Conservation (phyloP, 2,888 invertebrate species). For the Drosophila multiciliata region DNA sequence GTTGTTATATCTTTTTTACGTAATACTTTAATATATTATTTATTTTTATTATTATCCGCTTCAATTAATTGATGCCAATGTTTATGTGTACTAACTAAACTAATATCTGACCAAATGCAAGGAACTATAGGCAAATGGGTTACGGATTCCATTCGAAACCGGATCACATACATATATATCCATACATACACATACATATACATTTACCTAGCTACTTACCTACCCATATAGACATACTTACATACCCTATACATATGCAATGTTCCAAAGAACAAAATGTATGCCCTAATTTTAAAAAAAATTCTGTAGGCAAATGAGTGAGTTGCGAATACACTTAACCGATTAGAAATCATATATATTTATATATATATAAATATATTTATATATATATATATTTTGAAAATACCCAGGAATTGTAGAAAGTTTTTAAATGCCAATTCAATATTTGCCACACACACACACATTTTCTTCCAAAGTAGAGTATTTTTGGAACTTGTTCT, state of each 20-base stretch:
- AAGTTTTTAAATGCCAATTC: conserved; percentile 22
- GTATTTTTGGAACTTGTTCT: conserved; percentile 22
- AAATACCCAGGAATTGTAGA: conserved; percentile 30
- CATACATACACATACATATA: conserved; percentile 16
- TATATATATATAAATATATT: background rate
- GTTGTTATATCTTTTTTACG: conserved; percentile 68
- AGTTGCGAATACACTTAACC: conserved; percentile 67
- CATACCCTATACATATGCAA: conserved; percentile 55
- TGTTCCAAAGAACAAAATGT: conserved; percentile 49
- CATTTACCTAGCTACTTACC: conserved; percentile 24
- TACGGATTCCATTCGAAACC: conserved; percentile 36
- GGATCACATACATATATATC: conserved; percentile 31
- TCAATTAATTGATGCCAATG: background rate
- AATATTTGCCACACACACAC: conserved; percentile 2
- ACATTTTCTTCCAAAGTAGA: conserved; percentile 11
- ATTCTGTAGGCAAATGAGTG: conserved; percentile 50
- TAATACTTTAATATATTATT: conserved; percentile 32
- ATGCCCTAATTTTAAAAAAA: conserved; percentile 27
- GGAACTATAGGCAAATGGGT: conserved; percentile 46
- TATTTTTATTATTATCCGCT: conserved; percentile 5
- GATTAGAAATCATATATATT: conserved; percentile 26
- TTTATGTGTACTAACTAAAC: conserved; percentile 46
- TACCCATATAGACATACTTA: conserved; percentile 35
- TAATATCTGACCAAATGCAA: conserved; percentile 60
- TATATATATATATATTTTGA: background rate